A percentile compares a stretch with the other conserved stretches of the same genome.
Conservation (phyloP, 2,797 vertebrate genomes). For the Poeciliopsis turneri region DNA sequence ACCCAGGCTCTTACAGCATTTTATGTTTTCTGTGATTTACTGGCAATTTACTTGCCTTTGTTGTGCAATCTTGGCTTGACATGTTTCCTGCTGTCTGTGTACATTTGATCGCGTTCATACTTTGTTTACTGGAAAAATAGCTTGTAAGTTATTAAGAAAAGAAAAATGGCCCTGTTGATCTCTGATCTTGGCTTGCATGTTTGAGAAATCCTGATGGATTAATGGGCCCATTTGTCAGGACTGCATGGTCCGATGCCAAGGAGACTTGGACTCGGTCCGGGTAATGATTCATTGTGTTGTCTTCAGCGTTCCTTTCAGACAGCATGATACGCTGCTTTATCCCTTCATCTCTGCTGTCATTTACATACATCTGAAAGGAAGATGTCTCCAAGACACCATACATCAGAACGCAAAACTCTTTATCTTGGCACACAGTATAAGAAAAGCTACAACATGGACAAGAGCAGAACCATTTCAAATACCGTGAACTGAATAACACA, state of each 20-base stretch:
- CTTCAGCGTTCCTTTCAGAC: constrained; percentile 50
- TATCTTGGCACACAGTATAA: constrained; percentile 42
- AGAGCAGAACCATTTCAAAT: constrained; percentile 17
- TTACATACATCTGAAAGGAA: constrained; percentile 31
- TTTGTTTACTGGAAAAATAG: constrained; percentile 29
- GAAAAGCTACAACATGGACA: constrained; percentile 9
- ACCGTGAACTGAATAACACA: constrained; percentile 17
- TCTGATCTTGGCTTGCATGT: constrained; percentile 47
- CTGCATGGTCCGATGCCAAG: constrained; percentile 72
- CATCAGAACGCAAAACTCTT: constrained; percentile 52
- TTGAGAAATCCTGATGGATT: constrained; percentile 58
- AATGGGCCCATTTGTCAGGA: constrained; percentile 56
- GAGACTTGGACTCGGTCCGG: constrained; percentile 31
- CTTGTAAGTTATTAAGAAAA: constrained; percentile 15
- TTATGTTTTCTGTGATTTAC: constrained; percentile 23
- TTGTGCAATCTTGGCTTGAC: constrained; percentile 31
- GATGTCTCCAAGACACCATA: constrained; percentile 39
- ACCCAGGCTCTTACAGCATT: constrained; percentile 21
- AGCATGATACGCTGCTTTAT: constrained; percentile 51
- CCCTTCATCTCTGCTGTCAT: constrained; percentile 24
- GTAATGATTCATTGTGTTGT: constrained; percentile 45
- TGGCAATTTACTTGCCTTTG: constrained; percentile 14
- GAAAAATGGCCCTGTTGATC: constrained; percentile 43
- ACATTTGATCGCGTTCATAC: constrained; percentile 16
- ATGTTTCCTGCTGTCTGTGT: constrained; percentile 4